Base-by-base conservation (phyloP, 2,888 invertebrate genomes). In the Drosophila lutescens region DNA sequence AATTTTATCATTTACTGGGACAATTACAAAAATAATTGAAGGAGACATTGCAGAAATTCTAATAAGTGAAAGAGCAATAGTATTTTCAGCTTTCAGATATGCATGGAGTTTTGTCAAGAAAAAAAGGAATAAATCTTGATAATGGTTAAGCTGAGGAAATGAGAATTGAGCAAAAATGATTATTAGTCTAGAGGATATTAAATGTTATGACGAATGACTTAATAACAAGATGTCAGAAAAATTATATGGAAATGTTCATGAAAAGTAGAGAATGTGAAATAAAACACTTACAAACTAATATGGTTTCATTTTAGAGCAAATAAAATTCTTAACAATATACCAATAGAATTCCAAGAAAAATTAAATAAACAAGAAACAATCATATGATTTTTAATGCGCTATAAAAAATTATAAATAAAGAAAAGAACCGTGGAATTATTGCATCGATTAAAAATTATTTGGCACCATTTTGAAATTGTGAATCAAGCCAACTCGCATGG, bases 1-100 rank as follows among this genome's bases (percentile, higher is more conserved):
- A 32, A 51, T 36, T 38, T 44, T 32, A 44, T 46, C 53, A 34
- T 40, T 53, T 51, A 17, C 32, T 4, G n/a, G n/a, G 32, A 17
- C 51, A 65, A 65, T 65, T 65, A 40, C 12, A 53, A 40, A 34
- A 66, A n/a, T 12, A 15, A 49, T 60, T 43, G 20, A 43, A 43
- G 43, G 1, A 7, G 5, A 43, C 12, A 43, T 20, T n/a, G 47
- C 6, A 7, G 9, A 13, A 6, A 10, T 15, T 47, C 4, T 13
- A 8, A n/a, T 4, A 46, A 8, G 46, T 20, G 4, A 41, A 4
- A 3, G 15, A 43, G 7, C 1, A 20, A 17, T 43, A 0, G 0
- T 41, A 41, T 15, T 40, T 40, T 9, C 9, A 15, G 15, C 7
- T 8, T 9, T 4, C 10, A 41, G n/a, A 17, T 10, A 17, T 10